phyloP scores from a whole-genome alignment of 2,888 invertebrate species.

The Drosophila neotestacea region DNA sequence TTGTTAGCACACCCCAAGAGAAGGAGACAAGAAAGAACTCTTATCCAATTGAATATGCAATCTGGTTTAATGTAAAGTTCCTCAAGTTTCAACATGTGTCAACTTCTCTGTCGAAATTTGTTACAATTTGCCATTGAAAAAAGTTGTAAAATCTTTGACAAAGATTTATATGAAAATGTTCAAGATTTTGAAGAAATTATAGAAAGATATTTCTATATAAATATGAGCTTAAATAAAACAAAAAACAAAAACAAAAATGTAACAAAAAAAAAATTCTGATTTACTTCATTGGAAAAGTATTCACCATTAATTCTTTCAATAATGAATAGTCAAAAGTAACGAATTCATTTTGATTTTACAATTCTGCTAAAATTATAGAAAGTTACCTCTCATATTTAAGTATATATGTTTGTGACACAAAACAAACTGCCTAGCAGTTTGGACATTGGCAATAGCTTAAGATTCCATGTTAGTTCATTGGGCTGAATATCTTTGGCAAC shows the following conservation, averaged over 20 bases:
- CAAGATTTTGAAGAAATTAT: too few relatives aligned
- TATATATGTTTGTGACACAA: constrained; percentile 12
- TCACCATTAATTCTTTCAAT: too few relatives aligned
- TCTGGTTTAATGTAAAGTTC: constrained; percentile 28
- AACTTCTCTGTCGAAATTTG: neutral
- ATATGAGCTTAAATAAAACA: too few relatives aligned
- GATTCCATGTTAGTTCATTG: neutral
- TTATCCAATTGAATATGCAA: constrained; percentile 27
- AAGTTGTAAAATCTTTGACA: neutral
- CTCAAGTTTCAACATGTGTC: constrained; percentile 4
- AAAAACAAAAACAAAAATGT: too few relatives aligned
- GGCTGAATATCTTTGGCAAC: constrained; percentile 10
- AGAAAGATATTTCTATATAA: too few relatives aligned
- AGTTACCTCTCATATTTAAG: neutral
- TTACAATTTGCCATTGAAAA: neutral
- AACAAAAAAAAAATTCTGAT: too few relatives aligned
- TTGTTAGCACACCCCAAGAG: constrained; percentile 20
- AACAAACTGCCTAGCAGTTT: constrained; percentile 20
- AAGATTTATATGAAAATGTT: neutral
- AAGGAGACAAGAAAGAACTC: neutral
- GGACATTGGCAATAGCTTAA: constrained; percentile 1
- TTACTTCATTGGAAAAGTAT: too few relatives aligned
- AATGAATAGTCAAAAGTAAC: too few relatives aligned
- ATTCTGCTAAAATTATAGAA: too few relatives aligned
- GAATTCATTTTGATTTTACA: too few relatives aligned